These are phyloP conservation scores for Drosophila lutescens DNA, from an alignment of 2,888 invertebrate species.

Conservation along the genomic window DNA sequence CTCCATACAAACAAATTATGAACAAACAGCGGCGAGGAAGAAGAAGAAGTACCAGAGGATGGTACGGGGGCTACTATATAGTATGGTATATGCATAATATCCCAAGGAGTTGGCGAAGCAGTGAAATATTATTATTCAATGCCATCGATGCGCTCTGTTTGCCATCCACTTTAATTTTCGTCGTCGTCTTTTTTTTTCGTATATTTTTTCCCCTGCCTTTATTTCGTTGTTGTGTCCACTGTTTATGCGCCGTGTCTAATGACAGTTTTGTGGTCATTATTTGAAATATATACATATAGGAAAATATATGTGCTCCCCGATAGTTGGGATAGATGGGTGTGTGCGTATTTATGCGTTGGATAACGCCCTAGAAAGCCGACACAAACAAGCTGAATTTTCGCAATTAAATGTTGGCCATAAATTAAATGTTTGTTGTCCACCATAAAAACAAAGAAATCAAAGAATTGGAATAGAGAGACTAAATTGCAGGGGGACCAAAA, in stretches of 20 bases:
- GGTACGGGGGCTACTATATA: not conserved
- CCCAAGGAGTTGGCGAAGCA: constrained; percentile 16
- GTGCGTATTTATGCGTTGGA: constrained; percentile 47
- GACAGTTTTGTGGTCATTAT: constrained; percentile 72
- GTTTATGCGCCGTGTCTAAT: constrained; percentile 74
- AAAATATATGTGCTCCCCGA: constrained; percentile 5
- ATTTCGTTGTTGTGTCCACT: constrained; percentile 25
- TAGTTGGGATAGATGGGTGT: not conserved
- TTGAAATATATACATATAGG: constrained; percentile 53
- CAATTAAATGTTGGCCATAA: constrained; percentile 71
- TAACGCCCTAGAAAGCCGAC: constrained; percentile 53
- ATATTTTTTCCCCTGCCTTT: not conserved
- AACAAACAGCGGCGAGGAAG: constrained; percentile 25
- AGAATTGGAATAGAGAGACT: constrained; percentile 7
- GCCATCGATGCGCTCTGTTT: constrained; percentile 63
- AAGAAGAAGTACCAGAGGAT: not conserved
- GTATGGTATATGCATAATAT: constrained; percentile 2
- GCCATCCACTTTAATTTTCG: constrained; percentile 39
- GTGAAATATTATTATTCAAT: constrained; percentile 44
- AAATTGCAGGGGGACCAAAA: not conserved
- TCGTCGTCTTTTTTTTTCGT: not conserved
- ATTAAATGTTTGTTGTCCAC: constrained; percentile 52
- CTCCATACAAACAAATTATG: constrained; percentile 53
- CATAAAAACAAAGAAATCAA: constrained; percentile 27
- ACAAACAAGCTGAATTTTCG: constrained; percentile 44